Conservation (phyloP, 2,888 invertebrate genomes). For the Himalopsyche tibetana region DNA sequence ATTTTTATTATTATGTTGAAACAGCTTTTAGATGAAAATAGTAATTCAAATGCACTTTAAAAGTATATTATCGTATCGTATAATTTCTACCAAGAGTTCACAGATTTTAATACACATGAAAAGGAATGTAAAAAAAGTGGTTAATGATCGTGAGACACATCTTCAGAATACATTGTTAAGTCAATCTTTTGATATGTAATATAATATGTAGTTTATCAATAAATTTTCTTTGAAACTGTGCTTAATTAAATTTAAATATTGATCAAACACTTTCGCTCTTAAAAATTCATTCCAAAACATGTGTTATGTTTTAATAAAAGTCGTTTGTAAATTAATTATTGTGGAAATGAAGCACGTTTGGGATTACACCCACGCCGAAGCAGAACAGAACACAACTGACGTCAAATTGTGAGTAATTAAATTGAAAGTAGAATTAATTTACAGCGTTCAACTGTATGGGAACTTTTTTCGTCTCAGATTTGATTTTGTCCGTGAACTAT, state of each 20-base stretch:
- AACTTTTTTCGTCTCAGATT: background rate
- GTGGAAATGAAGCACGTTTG: background rate
- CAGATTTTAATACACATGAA: too few relatives aligned
- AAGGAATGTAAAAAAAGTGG: too few relatives aligned
- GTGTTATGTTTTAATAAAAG: background rate
- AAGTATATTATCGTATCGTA: too few relatives aligned
- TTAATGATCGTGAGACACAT: too few relatives aligned
- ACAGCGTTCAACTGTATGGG: background rate
- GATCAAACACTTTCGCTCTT: background rate
- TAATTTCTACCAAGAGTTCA: too few relatives aligned
- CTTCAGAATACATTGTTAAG: too few relatives aligned
- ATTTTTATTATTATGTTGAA: too few relatives aligned
- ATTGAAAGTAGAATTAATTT: constrained; percentile 9
- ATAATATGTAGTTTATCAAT: background rate
- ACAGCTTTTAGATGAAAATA: too few relatives aligned
- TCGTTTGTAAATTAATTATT: constrained; percentile 14
- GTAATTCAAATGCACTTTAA: too few relatives aligned
- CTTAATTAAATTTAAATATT: background rate
- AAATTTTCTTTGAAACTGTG: background rate
- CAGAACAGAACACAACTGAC: background rate
- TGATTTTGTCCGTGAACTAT: constrained; percentile 2
- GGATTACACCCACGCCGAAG: constrained; percentile 2
- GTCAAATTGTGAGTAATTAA: constrained; percentile 24
- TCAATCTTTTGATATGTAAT: too few relatives aligned
- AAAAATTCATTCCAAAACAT: constrained; percentile 11